Evolutionary conservation across 2,888 invertebrate species (phyloP), one percentile per base, ranked within the genome.

Genomic region (Eurytoma californica): DNA sequence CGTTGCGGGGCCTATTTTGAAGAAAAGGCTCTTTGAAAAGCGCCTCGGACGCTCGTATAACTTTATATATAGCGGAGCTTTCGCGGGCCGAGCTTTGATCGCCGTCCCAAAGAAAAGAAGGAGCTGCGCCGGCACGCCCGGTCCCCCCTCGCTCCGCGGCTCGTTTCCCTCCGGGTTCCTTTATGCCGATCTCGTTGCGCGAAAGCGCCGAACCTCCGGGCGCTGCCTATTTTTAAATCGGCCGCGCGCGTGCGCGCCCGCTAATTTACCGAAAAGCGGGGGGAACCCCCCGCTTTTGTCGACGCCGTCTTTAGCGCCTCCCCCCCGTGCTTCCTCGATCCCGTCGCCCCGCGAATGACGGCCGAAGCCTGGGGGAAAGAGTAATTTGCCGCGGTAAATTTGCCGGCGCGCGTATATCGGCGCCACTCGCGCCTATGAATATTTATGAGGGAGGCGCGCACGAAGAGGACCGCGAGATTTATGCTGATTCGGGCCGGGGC

Each of bases 51-150:
- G 83, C 73, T 82, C 82, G 77, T 82, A 82, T 83, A 82, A 82
- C 76, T 81, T 83, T 82, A 83, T 82, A 83, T 82, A 82, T 83
- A 83, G 83, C 77, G 16, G 24, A 39, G 57, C 74, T 70, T 74
- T 39, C 39, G 39, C 39, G 39, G 80, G 47, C 18, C 39, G 47
- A 72, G 77, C 80, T 80, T 82, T 81, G 83, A 83, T 82, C 81
- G 81, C 79, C 39, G 39, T 39, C 39, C 30, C 24, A 18, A 65
- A 74, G 65, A 61, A 66, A 66, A 73, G 53, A 57, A 51, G 18
- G 55, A 65, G 58, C 28, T 55, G 39, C 30, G 24, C 18, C 51
- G 28, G 14, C 55, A 63, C 68, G 47, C 39, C 58, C 61, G 61
- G 39, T 18, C 61, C 24, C 63, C 28, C 60, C 55, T 61, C 69